Evolutionary conservation across 2,113 vertebrate species (phyloP), one percentile per base, ranked within the genome.

Genomic region (Pelecanus crispus): DNA sequence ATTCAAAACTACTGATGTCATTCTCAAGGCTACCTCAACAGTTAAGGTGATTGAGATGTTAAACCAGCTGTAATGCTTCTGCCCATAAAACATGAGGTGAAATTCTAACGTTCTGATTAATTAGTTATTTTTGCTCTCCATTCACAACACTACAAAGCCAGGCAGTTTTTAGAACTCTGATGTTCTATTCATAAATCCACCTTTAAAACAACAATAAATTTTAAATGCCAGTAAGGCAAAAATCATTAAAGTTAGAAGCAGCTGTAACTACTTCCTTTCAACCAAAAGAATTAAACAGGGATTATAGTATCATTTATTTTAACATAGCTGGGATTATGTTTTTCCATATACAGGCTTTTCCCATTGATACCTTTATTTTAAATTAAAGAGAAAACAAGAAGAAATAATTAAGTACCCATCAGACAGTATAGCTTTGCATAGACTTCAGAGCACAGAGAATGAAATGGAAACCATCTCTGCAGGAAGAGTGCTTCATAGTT

Each of bases 21-120:
- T 87, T 92, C 71, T 85, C 31, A 88, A 62, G 53, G 22, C 49
- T 44, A 31, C 11, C 32, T 34, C n/a, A 74, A 85, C 58, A 56
- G 80, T 79, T 95, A 74, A 97, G 56, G n/a, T 72, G 25, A 90
- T 94, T 89, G 62, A 89, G 25, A 53, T 79, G 38, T 88, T 74
- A 86, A 95, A 66, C 4, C 31, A 58, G 55, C 14, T 92, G 18
- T 85, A 84, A 72, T 81, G 31, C 56, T 94, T 88, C 93, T 66
- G 21, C 44, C 49, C 53, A 62, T 94, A 89, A 96, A 91, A 75
- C 8, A n/a, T 63, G 36, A 92, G 12, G 25, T 92, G 15, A 59
- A 88, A 88, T 62, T 96, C 38, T 80, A 52, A 55, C 61, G 71
- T 74, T 63, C 42, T 2, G 7, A 40, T 78, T 87, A 62, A 92